Conservation (phyloP, 1,140 invertebrate species). For the Zophobas morio region DNA sequence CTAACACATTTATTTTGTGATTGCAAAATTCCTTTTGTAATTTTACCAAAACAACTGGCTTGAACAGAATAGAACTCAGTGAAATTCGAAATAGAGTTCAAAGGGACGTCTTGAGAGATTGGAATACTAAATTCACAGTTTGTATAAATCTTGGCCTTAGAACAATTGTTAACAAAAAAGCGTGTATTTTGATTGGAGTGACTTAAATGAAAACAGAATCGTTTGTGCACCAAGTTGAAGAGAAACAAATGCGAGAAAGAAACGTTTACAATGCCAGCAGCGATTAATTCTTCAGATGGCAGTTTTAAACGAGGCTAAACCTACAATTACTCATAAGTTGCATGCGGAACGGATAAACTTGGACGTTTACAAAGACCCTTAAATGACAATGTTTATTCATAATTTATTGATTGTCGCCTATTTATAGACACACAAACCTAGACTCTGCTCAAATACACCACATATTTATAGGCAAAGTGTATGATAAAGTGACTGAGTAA, state of each 20-base stretch:
- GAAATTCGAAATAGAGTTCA: too few species aligned
- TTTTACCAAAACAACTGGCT: too few species aligned
- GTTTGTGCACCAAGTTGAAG: neutral
- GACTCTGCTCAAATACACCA: conserved; percentile 33
- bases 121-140: too few species aligned
- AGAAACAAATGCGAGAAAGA: conserved; percentile 7
- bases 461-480: conserved; percentile 40
- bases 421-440: conserved; percentile 32
- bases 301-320: conserved; percentile 2
- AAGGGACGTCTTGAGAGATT: too few species aligned
- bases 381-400: conserved; percentile 18
- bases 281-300: conserved; percentile 22
- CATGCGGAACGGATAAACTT: conserved; percentile 20
- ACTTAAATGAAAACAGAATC: neutral
- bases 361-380: conserved; percentile 2
- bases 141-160: too few species aligned
- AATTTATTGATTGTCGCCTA: conserved; percentile 29
- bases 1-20: too few species aligned
- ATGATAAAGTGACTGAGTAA: conserved; percentile 39
- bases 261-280: neutral
- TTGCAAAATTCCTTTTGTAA: too few species aligned
- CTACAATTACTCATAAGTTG: conserved; percentile 24
- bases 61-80: too few species aligned
- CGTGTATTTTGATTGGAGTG: too few species aligned
- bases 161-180: too few species aligned